A percentile compares a stretch with the other conserved stretches of the same genome.
These are phyloP conservation scores for Heterodera carotae DNA, from an alignment of 1,140 invertebrate genomes.

Conservation along the genomic window DNA sequence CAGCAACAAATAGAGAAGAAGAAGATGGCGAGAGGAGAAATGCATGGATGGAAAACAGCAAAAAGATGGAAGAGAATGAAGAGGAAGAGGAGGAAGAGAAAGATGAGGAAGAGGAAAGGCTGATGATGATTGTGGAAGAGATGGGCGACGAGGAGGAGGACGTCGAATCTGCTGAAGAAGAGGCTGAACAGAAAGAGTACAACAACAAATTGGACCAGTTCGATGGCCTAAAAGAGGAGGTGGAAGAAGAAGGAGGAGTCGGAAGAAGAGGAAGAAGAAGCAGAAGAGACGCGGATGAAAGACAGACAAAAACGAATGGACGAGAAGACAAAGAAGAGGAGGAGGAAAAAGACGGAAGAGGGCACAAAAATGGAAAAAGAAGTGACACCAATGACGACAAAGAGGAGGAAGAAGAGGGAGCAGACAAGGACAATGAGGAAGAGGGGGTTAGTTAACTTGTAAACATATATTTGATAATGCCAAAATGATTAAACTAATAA, in stretches of 20 bases:
- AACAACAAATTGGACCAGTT: not conserved
- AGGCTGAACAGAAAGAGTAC: not conserved
- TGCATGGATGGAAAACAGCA: not conserved
- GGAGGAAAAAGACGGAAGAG: not conserved
- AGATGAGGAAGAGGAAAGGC: not conserved
- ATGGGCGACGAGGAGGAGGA: not conserved
- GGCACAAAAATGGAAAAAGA: not conserved
- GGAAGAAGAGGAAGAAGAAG: not conserved
- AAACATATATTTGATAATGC: not conserved
- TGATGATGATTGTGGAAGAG: slow-evolving; percentile 2
- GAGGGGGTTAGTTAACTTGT: not conserved
- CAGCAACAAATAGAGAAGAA: not conserved
- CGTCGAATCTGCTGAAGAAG: not conserved
- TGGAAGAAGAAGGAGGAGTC: not conserved
- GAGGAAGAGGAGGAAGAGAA: not conserved
- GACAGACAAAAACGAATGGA: too few species aligned
- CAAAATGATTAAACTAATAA: too few species aligned
- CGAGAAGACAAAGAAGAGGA: not conserved
- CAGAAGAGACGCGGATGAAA: too few species aligned
- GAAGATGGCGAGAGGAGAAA: not conserved
- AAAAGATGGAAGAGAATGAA: not conserved
- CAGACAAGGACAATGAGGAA: too few species aligned
- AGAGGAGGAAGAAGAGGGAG: not conserved
- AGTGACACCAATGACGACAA: not conserved
- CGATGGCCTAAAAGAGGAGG: not conserved